phyloP scores from a whole-genome alignment of 1,140 invertebrate species.

The Oreohelix idahoensis region DNA sequence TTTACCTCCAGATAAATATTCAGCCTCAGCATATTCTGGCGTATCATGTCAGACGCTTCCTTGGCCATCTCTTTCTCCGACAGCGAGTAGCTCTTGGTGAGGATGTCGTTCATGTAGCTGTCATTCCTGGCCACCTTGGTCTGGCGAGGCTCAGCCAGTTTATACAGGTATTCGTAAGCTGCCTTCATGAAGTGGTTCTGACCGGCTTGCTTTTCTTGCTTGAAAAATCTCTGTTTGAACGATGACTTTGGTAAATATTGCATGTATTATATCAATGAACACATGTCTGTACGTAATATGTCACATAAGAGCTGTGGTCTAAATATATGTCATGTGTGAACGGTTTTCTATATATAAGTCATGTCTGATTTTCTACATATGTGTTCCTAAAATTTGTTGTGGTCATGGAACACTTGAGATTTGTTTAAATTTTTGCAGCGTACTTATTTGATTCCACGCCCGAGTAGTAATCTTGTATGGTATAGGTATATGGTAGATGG shows the following conservation, averaged over 20 bases:
- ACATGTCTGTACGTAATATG: no score
- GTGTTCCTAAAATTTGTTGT: no score
- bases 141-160: slow-evolving; percentile 41
- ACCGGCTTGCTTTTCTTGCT: neutral
- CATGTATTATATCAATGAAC: no score
- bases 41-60: slow-evolving; percentile 61
- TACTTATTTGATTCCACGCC: no score
- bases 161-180: slow-evolving; percentile 53
- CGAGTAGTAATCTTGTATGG: no score
- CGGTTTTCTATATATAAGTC: no score
- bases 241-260: neutral
- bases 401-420: no score
- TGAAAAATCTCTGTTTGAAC: slow-evolving; percentile 16
- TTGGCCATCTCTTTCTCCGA: slow-evolving; percentile 49
- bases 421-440: no score
- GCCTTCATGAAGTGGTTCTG: slow-evolving; percentile 23
- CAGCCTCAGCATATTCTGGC: slow-evolving; percentile 66
- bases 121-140: slow-evolving; percentile 46
- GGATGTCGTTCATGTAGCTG: slow-evolving; percentile 41
- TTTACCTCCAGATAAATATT: slow-evolving; percentile 63
- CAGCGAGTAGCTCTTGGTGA: slow-evolving; percentile 42
- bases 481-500: no score
- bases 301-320: no score
- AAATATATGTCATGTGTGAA: no score
- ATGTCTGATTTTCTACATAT: no score